Conservation (phyloP, 2,888 invertebrate species). For the Rhagonycha lutea region DNA sequence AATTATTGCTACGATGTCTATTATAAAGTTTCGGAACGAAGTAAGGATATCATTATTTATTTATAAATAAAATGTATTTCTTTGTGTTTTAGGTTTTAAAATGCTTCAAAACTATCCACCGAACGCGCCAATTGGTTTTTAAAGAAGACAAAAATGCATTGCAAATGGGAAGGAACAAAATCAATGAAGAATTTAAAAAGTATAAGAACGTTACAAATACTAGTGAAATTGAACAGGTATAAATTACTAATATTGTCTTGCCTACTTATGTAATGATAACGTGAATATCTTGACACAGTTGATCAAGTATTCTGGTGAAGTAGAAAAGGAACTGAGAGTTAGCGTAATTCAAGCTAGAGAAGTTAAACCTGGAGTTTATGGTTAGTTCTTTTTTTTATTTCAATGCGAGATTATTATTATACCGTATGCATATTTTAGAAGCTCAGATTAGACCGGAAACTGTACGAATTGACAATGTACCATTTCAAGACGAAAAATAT, state of each 20-base stretch:
- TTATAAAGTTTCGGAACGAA: not conserved
- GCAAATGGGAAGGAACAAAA: conserved; percentile 66
- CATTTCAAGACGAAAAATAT: conserved; percentile 57
- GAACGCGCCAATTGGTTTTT: conserved; percentile 69
- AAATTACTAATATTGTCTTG: not conserved
- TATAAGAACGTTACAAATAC: conserved; percentile 65
- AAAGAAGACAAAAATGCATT: conserved; percentile 67
- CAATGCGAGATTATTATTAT: conserved; percentile 1
- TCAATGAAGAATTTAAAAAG: conserved; percentile 76
- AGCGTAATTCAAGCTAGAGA: conserved; percentile 75
- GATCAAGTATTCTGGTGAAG: conserved; percentile 68
- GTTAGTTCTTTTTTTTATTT: conserved; percentile 52
- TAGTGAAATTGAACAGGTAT: conserved; percentile 67
- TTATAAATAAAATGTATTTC: conserved; percentile 34
- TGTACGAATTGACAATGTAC: conserved; percentile 65
- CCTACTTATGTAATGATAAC: conserved; percentile 4
- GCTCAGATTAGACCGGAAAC: conserved; percentile 66
- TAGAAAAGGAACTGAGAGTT: conserved; percentile 71
- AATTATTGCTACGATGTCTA: not conserved
- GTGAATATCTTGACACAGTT: conserved; percentile 58
- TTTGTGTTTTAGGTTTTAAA: conserved; percentile 62
- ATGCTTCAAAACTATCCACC: conserved; percentile 74
- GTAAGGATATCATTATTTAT: not conserved
- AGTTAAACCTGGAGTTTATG: conserved; percentile 69
- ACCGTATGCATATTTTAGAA: conserved; percentile 57